Percentiles rank a stretch among this genome's conserved stretches.
Conservation (phyloP, 2,888 invertebrate genomes). For the Prenolepis imparis region DNA sequence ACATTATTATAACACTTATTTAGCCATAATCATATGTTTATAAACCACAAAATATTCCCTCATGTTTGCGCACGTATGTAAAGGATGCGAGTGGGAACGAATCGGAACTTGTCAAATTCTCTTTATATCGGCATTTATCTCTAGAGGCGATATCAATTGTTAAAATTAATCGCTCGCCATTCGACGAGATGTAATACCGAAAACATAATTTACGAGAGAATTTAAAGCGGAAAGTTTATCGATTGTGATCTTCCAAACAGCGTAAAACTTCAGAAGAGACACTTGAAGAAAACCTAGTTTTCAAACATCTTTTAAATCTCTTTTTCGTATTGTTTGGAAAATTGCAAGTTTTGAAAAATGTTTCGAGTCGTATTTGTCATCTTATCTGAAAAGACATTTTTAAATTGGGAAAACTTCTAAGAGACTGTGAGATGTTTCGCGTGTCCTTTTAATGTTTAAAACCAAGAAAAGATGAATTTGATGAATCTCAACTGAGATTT, state of each 20-base stretch:
- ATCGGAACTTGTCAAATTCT: constrained; percentile 32
- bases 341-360: background rate
- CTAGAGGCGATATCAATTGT: background rate
- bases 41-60: constrained; percentile 4
- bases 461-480: background rate
- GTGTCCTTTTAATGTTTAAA: background rate
- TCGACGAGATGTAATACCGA: background rate
- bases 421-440: background rate
- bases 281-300: background rate
- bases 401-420: background rate
- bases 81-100: background rate
- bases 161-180: background rate
- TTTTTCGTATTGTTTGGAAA: background rate
- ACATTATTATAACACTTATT: constrained; percentile 25
- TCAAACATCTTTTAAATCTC: background rate
- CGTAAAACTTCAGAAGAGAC: background rate
- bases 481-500: constrained; percentile 27
- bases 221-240: background rate
- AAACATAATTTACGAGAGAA: background rate
- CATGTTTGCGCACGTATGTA: constrained; percentile 29
- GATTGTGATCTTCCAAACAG: background rate
- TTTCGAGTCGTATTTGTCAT: background rate
- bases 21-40: background rate
- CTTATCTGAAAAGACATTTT: background rate
- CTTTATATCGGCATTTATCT: background rate